Evolutionary conservation across 2,797 vertebrate species (phyloP), one percentile per base, ranked within the genome.

Genomic region (Pseudochaenichthys georgianus): DNA sequence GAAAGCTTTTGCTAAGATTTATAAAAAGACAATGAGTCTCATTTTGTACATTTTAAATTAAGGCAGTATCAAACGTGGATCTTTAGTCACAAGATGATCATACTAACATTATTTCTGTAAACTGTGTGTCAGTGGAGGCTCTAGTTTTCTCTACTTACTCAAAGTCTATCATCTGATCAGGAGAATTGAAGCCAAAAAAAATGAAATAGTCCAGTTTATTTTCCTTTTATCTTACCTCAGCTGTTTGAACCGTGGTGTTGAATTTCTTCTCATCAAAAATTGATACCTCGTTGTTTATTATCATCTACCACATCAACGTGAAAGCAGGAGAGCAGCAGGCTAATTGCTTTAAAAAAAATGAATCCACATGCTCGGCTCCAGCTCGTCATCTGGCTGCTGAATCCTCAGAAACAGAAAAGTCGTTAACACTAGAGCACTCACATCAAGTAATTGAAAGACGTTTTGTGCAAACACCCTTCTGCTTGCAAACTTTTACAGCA

Each of bases 181-280:
- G 50, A 70, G 70, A 83, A 73, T 81, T 31, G 9, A 77, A 52
- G 9, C 9, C 11, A 46, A 67, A 68, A 46, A 53, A n/a, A 43
- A 43, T 3, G 1, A 43, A 70, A 61, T 42, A 15, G 63, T 70
- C 55, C 11, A 52, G 10, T 50, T 45, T 23, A 10, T 1, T 52
- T 54, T 28, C 4, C 28, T 28, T 54, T 58, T 0, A 51, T 69
- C 76, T 77, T 50, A 57, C 62, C 67, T 68, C 69, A 83, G 73
- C 65, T 84, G 77, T 67, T 83, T 75, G 53, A 23, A 15, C 46
- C 16, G n/a, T 31, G 72, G 74, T 73, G 69, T 77, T 80, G 70
- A 73, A 80, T 81, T 75, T 76, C 67, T 38, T 42, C 86, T 86
- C 83, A 87, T 87, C 60, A 87, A 87, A 88, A 80, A 89, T 90